These are phyloP conservation scores for Neodiprion fabricii DNA, from an alignment of 1,140 invertebrate genomes.

Conservation along the genomic window DNA sequence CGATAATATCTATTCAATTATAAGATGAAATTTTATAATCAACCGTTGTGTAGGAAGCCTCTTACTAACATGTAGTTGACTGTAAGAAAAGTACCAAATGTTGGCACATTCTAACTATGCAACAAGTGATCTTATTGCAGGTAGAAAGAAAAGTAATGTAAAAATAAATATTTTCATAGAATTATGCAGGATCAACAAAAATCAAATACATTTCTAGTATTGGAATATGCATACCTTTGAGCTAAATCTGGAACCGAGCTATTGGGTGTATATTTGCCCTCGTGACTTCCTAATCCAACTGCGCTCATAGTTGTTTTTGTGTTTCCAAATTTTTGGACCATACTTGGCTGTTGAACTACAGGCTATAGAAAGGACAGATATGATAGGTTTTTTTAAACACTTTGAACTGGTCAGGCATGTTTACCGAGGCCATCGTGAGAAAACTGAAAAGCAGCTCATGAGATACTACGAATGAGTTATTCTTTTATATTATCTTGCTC, in stretches of 20 bases:
- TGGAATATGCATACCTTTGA: slow-evolving; percentile 64
- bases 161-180: no score
- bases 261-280: slow-evolving; percentile 81
- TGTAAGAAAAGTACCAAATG: no score
- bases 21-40: no score
- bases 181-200: neutral
- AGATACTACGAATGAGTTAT: no score
- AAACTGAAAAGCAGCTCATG: slow-evolving; percentile 18
- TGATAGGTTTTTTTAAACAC: no score
- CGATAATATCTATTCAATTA: no score
- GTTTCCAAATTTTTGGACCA: slow-evolving; percentile 79
- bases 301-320: slow-evolving; percentile 68
- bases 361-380: slow-evolving; percentile 31
- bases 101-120: no score
- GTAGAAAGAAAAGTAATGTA: no score
- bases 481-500: no score
- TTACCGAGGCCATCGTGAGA: slow-evolving; percentile 14
- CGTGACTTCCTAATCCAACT: slow-evolving; percentile 74
- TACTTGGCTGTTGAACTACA: slow-evolving; percentile 57
- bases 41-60: no score
- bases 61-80: no score
- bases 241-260: slow-evolving; percentile 78
- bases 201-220: neutral
- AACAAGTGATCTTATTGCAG: no score
- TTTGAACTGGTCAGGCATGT: neutral